phyloP scores from a whole-genome alignment of 2,797 vertebrate genomes.

The Balearica regulorum region DNA sequence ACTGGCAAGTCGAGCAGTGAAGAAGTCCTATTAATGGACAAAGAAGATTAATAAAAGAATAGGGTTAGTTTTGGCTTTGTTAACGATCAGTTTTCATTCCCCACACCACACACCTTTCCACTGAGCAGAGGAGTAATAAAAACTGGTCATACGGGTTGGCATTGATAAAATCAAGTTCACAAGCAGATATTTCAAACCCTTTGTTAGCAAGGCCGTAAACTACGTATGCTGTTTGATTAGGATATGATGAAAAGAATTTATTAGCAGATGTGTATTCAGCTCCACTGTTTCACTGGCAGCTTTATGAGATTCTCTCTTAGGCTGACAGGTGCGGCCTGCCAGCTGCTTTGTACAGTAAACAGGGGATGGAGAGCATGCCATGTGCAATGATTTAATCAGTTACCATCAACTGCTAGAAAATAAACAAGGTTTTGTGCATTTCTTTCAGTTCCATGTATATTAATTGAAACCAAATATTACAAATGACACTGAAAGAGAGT shows the following conservation, averaged over 20 bases:
- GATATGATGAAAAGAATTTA: conserved; percentile 78
- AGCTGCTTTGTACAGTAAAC: conserved; percentile 67
- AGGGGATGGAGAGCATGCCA: conserved; percentile 9
- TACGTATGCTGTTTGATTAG: conserved; percentile 71
- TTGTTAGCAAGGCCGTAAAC: conserved; percentile 57
- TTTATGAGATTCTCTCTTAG: conserved; percentile 70
- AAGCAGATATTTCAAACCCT: conserved; percentile 54
- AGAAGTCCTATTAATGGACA: background rate
- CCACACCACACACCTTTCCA: conserved; percentile 13
- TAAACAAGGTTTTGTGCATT: conserved; percentile 38
- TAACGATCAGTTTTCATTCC: background rate
- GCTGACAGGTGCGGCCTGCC: conserved; percentile 66
- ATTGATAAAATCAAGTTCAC: conserved; percentile 62
- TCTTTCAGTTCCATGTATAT: conserved; percentile 47
- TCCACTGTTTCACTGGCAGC: conserved; percentile 63
- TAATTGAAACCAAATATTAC: conserved; percentile 64
- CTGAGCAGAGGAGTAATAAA: conserved; percentile 13
- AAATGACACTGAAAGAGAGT: conserved; percentile 34
- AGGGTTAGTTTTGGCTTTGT: background rate
- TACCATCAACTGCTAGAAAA: conserved; percentile 52
- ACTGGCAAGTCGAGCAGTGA: background rate
- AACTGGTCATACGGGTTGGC: background rate
- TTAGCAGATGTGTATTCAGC: conserved; percentile 70
- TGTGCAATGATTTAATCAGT: conserved; percentile 63
- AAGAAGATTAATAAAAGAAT: background rate